Evolutionary conservation across 2,113 vertebrate species (phyloP).

Genomic region (Benitochromis conjunctus): DNA sequence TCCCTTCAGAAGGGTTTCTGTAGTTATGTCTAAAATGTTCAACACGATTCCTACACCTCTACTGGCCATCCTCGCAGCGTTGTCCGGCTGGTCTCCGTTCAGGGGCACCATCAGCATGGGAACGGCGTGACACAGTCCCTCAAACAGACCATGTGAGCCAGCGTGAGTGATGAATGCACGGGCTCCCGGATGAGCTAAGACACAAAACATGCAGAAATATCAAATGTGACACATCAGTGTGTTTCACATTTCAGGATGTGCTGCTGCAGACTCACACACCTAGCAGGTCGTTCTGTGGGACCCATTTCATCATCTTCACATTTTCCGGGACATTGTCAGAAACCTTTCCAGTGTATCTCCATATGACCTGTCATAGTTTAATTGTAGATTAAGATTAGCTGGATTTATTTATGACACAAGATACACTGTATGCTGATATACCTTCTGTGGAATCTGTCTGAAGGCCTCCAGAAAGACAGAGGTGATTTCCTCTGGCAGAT

Average conservation of each 20-base stretch:
- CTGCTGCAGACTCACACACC: constrained; percentile 58
- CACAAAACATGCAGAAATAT: neutral
- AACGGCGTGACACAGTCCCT: constrained; percentile 87
- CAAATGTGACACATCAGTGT: neutral
- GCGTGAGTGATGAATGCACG: constrained; percentile 91
- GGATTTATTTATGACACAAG: neutral
- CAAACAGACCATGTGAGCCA: constrained; percentile 87
- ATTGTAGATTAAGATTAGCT: neutral
- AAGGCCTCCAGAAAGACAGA: constrained; percentile 82
- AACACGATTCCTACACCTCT: constrained; percentile 80
- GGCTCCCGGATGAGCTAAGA: constrained; percentile 81
- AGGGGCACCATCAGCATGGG: constrained; percentile 91
- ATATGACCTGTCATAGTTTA: constrained; percentile 79
- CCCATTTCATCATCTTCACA: constrained; percentile 87
- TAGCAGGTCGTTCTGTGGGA: constrained; percentile 93
- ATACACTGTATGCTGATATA: constrained; percentile 31
- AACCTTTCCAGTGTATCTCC: constrained; percentile 80
- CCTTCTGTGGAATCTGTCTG: constrained; percentile 86
- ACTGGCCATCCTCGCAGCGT: constrained; percentile 76
- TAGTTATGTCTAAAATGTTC: constrained; percentile 78
- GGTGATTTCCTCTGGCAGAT: constrained; percentile 80
- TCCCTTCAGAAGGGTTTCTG: constrained; percentile 72
- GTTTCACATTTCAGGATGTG: neutral
- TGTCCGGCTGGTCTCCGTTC: constrained; percentile 86
- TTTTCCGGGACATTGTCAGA: constrained; percentile 79